A percentile compares a stretch with the other conserved stretches of the same genome.
These are phyloP conservation scores for Formica aserva DNA, from an alignment of 2,888 invertebrate species.

Conservation along the genomic window DNA sequence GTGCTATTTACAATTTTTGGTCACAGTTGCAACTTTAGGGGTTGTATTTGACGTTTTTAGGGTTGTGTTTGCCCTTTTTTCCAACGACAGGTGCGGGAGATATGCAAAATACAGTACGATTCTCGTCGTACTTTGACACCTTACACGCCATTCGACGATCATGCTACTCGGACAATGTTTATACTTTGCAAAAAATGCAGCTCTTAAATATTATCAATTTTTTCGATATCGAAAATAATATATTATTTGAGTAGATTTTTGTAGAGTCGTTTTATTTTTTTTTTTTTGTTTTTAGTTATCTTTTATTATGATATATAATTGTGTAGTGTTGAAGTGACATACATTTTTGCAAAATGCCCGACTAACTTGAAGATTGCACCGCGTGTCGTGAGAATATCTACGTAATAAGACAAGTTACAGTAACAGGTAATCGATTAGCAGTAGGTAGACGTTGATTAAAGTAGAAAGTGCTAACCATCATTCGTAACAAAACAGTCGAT, in stretches of 20 bases:
- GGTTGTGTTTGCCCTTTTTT: slow-evolving; percentile 55
- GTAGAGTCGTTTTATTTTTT: background rate
- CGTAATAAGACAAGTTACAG: slow-evolving; percentile 67
- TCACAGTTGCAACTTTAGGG: slow-evolving; percentile 78
- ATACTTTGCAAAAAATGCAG: background rate
- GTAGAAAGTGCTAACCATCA: slow-evolving; percentile 51
- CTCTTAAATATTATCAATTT: background rate
- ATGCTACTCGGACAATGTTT: slow-evolving; percentile 36
- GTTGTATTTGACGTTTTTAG: slow-evolving; percentile 39
- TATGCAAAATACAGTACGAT: slow-evolving; percentile 77
- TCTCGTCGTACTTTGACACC: slow-evolving; percentile 64
- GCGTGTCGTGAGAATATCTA: slow-evolving; percentile 62
- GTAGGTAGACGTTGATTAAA: slow-evolving; percentile 69
- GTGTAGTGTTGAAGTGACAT: background rate
- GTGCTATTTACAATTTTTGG: slow-evolving; percentile 82
- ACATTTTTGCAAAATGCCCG: background rate
- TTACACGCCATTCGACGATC: slow-evolving; percentile 60
- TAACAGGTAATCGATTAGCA: slow-evolving; percentile 66
- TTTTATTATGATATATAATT: background rate
- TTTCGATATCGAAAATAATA: background rate
- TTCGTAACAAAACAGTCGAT: slow-evolving; percentile 54
- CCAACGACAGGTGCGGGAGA: slow-evolving; percentile 75
- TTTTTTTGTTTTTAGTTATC: background rate
- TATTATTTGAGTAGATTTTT: background rate
- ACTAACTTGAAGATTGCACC: slow-evolving; percentile 51